Conservation (phyloP, 2,797 vertebrate species). For the Halcyon chelicuti region DNA sequence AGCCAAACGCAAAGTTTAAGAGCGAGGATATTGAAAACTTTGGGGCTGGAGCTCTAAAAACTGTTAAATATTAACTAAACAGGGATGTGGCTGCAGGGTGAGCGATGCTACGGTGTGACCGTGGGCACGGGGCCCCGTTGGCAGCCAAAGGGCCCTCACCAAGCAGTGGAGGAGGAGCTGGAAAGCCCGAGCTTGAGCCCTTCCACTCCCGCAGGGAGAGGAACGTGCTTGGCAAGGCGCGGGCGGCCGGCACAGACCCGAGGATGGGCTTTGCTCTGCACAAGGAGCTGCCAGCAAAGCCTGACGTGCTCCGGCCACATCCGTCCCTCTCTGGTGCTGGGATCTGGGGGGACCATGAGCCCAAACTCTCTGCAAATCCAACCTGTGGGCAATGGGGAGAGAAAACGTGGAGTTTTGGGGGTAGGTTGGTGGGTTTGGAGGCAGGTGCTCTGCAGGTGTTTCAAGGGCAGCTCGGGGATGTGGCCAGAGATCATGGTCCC, state of each 20-base stretch:
- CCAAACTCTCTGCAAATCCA: neutral
- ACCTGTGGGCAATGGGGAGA: neutral
- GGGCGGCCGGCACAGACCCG: accelerated
- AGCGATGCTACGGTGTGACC: neutral
- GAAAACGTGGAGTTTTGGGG: neutral
- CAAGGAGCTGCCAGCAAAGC: neutral
- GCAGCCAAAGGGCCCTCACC: neutral
- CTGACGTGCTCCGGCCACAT: accelerated
- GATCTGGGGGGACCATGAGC: accelerated
- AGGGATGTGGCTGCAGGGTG: neutral
- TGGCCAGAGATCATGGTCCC: neutral
- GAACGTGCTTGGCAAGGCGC: accelerated
- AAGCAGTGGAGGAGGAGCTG: accelerated
- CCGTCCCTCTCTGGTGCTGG: neutral
- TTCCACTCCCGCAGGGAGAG: neutral
- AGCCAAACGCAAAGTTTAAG: accelerated
- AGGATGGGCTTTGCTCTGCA: neutral
- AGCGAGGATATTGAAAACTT: neutral
- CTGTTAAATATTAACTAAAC: neutral
- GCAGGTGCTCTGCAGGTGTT: neutral
- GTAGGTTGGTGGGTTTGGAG: neutral
- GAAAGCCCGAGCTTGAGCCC: neutral
- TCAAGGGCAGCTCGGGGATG: accelerated
- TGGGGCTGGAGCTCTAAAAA: neutral
- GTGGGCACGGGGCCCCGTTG: accelerated